Base-by-base conservation (phyloP, 1,140 invertebrate species). In the Leptonema lineaticorne region DNA sequence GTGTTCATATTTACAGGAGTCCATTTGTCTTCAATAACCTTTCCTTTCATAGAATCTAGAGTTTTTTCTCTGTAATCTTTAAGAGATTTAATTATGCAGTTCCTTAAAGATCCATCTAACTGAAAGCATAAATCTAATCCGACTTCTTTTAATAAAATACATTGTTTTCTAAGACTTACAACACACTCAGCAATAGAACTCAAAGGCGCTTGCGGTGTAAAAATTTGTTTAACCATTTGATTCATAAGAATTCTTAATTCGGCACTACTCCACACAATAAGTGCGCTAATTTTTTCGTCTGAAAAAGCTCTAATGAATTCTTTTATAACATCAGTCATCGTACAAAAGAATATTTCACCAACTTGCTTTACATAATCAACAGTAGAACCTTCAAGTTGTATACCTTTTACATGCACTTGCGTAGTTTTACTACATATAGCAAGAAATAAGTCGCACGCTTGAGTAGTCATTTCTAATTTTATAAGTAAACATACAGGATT, bases 201-300 rank as follows among this genome's bases (percentile, higher is more conserved):
- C 64, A 97, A 77, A 4, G 89, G 87, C 62, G 92, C 89, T 81
- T 97, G 93, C 14, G 94, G 92, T 72, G 91, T 92, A 77, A 99
- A 96, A 18, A 98, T 90, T 79, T 98, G 95, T 75, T 87, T 95
- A 74, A 87, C 89, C 78, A 90, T 90, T 87, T 87, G 92, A 79
- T 83, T 89, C 77, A 85, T 94, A 76, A 92, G 90, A 81, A 87
- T 85, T 76, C 89, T 89, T 48, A 98, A 80, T 82, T 99, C 95
- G 70, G 89, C 85, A 73, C 91, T 92, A 69, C 91, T 89, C 96
- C 96, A 98, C 1, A 96, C 91, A 69, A 96, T 87, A 72, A 96
- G 90, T 69, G 92, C 94, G 85, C 88, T 83, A 88, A 91, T 74
- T 85, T 88, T 74, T 86, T 87, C 75, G 85, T 89, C 83, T 30